Evolutionary conservation across 1,140 invertebrate genomes (phyloP), one percentile per base, ranked within the genome.

Genomic region (Heliothis virescens): DNA sequence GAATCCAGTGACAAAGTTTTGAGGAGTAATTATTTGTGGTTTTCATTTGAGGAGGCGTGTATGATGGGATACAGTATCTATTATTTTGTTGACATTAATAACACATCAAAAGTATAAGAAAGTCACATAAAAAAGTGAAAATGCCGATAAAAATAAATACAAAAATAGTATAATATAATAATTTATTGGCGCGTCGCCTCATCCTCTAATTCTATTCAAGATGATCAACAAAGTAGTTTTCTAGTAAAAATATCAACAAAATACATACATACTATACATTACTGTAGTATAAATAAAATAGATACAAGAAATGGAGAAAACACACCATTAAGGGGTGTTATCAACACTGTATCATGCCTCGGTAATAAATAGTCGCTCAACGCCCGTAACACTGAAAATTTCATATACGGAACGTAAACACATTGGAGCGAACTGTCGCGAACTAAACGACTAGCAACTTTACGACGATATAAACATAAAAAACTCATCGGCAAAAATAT

Each of bases 391-490:
- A 89, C 85, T 88, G 85, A 87, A 85, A 86, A 86, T 88, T 91
- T 86, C 79, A 90, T 71, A 86, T 85, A 85, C 75, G 34, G 69
- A 81, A 87, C 86, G 81, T 92, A 92, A 91, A 92, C 89, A 90
- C 89, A 89, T 87, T 79, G 79, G 76, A 83, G 78, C 73, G 82
- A 86, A 92, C 82, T 91, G 89, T 91, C 87, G 86, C 87, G 87
- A 91, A 90, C 89, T 90, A 91, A 91, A 91, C 89, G 88, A 89
- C 80, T 78, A 83, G 83, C 72, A 84, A 85, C 88, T 94, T 93
- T 93, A 93, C 89, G 90, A 91, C 72, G 78, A 69, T 85, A 93
- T 93, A 94, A 93, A 92, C 90, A 92, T 93, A 93, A 93, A 94
- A 94, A 94, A 93, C 87, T 92, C 90, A 92, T 93, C 86, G 88